Conservation (phyloP, 2,888 invertebrate species). For the Epicampocera succincta region DNA sequence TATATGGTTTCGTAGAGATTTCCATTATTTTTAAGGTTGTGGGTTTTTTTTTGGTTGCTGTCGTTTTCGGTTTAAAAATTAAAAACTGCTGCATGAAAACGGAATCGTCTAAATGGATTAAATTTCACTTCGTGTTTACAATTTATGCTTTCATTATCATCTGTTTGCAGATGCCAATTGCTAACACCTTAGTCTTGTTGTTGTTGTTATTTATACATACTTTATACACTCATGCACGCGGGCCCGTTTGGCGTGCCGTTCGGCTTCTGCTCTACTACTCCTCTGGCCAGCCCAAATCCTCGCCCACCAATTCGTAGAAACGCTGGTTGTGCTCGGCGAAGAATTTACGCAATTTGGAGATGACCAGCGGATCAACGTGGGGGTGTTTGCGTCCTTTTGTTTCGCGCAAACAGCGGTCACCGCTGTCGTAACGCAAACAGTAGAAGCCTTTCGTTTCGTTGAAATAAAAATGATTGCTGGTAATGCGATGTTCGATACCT, state of each 20-base stretch:
- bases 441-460: conserved; percentile 98
- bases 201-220: conserved; percentile 30
- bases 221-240: conserved; percentile 13
- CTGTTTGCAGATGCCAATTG: conserved; percentile 54
- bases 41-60: neutral
- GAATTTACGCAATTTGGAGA: conserved; percentile 91
- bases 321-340: conserved; percentile 95
- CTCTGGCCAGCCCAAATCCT: conserved; percentile 96
- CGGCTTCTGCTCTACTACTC: too few relatives aligned
- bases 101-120: conserved; percentile 10
- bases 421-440: conserved; percentile 92
- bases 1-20: conserved; percentile 15
- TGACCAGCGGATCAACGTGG: conserved; percentile 89
- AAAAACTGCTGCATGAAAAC: conserved; percentile 9
- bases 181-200: conserved; percentile 51
- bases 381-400: conserved; percentile 93
- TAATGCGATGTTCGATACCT: conserved; percentile 84
- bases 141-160: conserved; percentile 38
- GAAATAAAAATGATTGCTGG: conserved; percentile 95
- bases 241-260: too few relatives aligned
- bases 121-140: conserved; percentile 11
- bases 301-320: conserved; percentile 95
- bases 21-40: conserved; percentile 6
- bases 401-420: conserved; percentile 91
- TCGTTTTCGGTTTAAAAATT: conserved; percentile 18